Evolutionary conservation across 1,140 invertebrate species (phyloP).

Genomic region (Heliconius hermathena): DNA sequence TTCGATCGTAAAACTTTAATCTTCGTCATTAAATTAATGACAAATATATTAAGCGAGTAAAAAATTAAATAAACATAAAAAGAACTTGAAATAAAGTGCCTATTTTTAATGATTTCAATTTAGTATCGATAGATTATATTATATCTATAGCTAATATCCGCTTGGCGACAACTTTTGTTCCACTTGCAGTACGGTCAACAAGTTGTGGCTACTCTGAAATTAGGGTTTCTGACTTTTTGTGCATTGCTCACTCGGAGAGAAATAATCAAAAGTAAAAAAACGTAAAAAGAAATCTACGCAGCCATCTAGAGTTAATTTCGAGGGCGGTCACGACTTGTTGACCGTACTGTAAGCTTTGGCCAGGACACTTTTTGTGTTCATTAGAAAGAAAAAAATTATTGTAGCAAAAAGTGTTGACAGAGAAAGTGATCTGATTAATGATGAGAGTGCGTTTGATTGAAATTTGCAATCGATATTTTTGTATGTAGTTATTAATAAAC

Average conservation of each 20-base stretch:
- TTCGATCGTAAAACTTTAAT: not conserved
- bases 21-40: not conserved
- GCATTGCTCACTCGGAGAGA: too few relatives aligned
- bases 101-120: not conserved
- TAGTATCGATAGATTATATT: not conserved
- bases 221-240: too few relatives aligned
- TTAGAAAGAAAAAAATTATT: constrained; percentile 37
- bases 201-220: too few relatives aligned
- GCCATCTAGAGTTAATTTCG: too few relatives aligned
- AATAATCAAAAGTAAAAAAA: too few relatives aligned
- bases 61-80: not conserved
- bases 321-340: too few relatives aligned
- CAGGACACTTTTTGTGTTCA: constrained; percentile 29
- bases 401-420: constrained; percentile 26
- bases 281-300: too few relatives aligned
- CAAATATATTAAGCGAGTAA: not conserved
- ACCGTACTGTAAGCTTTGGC: not conserved
- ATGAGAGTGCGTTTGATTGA: not conserved
- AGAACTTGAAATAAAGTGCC: not conserved
- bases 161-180: constrained; percentile 20
- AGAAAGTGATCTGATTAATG: constrained; percentile 27
- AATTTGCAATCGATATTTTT: not conserved
- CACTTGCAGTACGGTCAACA: not conserved
- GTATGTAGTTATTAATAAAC: not conserved
- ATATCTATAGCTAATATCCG: constrained; percentile 1